Conservation (phyloP, 2,888 invertebrate genomes). For the Nomada ferruginata region DNA sequence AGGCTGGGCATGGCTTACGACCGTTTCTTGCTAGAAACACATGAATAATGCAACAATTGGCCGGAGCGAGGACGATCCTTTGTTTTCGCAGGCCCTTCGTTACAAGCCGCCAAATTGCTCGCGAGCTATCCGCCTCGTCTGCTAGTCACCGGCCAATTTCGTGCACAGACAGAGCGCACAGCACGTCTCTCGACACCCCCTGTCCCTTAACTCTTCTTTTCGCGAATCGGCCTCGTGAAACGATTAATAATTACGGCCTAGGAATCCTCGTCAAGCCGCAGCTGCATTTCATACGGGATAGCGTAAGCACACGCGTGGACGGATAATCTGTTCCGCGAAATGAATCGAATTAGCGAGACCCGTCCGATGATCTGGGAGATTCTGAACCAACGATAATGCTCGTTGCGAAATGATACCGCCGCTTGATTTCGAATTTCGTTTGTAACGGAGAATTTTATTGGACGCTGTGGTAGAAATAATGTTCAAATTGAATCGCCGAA, state of each 20-base stretch:
- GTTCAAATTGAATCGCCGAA: too few relatives aligned
- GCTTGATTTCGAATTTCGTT: not conserved
- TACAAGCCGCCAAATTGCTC: conserved; percentile 80
- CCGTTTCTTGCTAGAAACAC: conserved; percentile 76
- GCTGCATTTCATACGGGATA: conserved; percentile 65
- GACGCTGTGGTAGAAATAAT: not conserved
- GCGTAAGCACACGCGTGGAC: conserved; percentile 2
- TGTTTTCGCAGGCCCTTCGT: conserved; percentile 78
- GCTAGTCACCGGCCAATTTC: conserved; percentile 73
- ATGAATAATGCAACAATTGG: conserved; percentile 78
- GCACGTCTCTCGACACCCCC: conserved; percentile 22
- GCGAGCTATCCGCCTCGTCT: conserved; percentile 71
- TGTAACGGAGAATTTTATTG: not conserved
- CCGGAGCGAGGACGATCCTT: conserved; percentile 71
- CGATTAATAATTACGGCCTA: conserved; percentile 76
- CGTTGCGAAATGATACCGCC: conserved; percentile 11
- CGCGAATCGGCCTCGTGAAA: conserved; percentile 50
- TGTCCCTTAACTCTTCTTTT: conserved; percentile 39
- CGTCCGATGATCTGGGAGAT: conserved; percentile 14
- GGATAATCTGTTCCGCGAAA: conserved; percentile 61
- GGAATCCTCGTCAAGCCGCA: conserved; percentile 62
- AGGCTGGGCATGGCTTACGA: conserved; percentile 71
- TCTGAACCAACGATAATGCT: conserved; percentile 15
- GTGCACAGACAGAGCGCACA: conserved; percentile 34
- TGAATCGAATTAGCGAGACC: conserved; percentile 50